Conservation (phyloP, 2,888 invertebrate species). For the Xestia xanthographa region DNA sequence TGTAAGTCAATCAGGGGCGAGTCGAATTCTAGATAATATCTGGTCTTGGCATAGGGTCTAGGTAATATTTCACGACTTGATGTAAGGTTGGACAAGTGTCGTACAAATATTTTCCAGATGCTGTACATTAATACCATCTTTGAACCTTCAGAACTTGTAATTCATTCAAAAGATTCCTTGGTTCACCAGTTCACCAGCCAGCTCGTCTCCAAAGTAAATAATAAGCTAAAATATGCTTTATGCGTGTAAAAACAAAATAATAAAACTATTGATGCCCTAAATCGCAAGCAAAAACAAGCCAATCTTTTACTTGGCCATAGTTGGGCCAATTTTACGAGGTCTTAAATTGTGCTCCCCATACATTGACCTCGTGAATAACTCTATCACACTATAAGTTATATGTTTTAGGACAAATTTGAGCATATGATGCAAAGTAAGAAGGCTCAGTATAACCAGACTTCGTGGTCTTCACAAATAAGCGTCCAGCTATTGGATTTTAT, state of each 20-base stretch:
- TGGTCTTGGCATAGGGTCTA: neutral
- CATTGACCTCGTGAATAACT: slow-evolving; percentile 54
- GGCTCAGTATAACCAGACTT: neutral
- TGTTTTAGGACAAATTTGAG: slow-evolving; percentile 25
- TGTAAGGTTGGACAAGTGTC: neutral
- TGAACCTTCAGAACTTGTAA: neutral
- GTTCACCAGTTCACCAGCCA: neutral
- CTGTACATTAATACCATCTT: no score
- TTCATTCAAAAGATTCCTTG: neutral
- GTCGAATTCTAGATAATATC: neutral
- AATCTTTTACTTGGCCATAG: slow-evolving; percentile 41
- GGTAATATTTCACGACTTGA: neutral
- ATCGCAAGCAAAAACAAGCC: slow-evolving; percentile 46
- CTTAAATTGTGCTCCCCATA: slow-evolving; percentile 38
- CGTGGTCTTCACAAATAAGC: neutral
- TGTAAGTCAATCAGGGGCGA: neutral
- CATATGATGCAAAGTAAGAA: slow-evolving; percentile 4
- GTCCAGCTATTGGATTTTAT: neutral
- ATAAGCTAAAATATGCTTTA: neutral
- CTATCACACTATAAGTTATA: slow-evolving; percentile 56
- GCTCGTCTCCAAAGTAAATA: neutral
- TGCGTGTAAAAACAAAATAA: slow-evolving; percentile 37
- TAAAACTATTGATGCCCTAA: slow-evolving; percentile 34
- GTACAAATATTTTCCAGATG: neutral
- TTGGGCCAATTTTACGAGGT: slow-evolving; percentile 37